Conservation (phyloP, 2,113 vertebrate genomes). For the Carassius auratus region DNA sequence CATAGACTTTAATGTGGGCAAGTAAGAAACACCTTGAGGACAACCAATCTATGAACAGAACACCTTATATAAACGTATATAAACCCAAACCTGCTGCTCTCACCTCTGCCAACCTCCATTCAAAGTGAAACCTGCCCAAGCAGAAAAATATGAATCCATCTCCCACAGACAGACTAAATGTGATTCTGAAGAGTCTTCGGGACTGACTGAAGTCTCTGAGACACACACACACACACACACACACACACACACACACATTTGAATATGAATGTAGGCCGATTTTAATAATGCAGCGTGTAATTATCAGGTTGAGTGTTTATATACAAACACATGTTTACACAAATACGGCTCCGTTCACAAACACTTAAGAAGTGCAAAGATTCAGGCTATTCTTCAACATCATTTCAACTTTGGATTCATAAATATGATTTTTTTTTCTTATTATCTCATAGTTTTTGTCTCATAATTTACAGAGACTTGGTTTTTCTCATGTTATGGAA, state of each 20-base stretch:
- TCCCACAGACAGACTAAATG: constrained; percentile 54
- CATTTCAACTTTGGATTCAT: not conserved
- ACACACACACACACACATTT: not conserved
- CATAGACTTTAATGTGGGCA: not conserved
- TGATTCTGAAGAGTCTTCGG: not conserved
- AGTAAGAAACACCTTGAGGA: not conserved
- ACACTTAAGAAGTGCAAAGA: too few relatives aligned
- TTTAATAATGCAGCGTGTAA: not conserved
- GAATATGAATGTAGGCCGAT: not conserved
- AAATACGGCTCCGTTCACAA: too few relatives aligned
- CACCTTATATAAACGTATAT: not conserved
- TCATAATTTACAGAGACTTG: too few relatives aligned
- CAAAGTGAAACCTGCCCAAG: constrained; percentile 26
- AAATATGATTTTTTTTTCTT: not conserved
- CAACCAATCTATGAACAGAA: not conserved
- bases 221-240: too few relatives aligned
- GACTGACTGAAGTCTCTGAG: too few relatives aligned
- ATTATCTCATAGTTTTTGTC: not conserved
- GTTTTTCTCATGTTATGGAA: too few relatives aligned
- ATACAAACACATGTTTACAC: not conserved
- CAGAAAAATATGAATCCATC: constrained; percentile 41
- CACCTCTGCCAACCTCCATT: constrained; percentile 28
- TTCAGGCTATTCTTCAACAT: too few relatives aligned
- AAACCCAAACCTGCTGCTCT: not conserved
- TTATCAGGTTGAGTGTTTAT: constrained; percentile 12